Conservation (phyloP, 2,113 vertebrate species). For the Numenius arquata region DNA sequence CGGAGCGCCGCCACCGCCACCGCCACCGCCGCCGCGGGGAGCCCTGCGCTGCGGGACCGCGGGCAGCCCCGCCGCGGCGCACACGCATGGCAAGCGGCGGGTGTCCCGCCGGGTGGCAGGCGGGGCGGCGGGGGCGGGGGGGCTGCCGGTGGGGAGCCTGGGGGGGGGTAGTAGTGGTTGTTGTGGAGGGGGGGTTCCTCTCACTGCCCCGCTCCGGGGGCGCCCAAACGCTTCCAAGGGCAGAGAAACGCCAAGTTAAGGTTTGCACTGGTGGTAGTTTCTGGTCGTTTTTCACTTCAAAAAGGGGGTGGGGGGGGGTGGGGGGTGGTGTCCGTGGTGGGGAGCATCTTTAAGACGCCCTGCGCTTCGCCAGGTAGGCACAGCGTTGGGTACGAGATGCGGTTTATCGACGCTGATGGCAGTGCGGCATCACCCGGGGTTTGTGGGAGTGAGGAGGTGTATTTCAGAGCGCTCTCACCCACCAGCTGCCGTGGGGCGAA, state of each 20-base stretch:
- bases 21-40: neutral
- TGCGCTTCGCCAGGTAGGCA: neutral
- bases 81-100: neutral
- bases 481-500: neutral
- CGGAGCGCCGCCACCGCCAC: neutral
- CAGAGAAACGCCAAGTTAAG: neutral
- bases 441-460: neutral
- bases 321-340: neutral
- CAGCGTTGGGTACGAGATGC: accelerated
- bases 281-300: neutral
- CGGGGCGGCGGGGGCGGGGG: neutral
- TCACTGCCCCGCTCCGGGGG: neutral
- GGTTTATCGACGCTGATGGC: neutral
- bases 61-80: neutral
- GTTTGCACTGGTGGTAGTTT: neutral
- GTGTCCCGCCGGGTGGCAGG: neutral
- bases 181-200: too few species aligned
- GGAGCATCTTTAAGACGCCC: neutral
- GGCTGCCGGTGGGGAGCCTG: neutral
- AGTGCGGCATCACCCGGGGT: neutral
- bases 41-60: neutral
- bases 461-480: accelerated
- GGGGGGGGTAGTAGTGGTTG: too few species aligned
- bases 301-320: neutral
- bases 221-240: accelerated